Percentiles rank a stretch among this genome's conserved stretches.
Evolutionary conservation across 2,113 vertebrate genomes (phyloP).

Genomic region (Nothobranchius kuhntae): DNA sequence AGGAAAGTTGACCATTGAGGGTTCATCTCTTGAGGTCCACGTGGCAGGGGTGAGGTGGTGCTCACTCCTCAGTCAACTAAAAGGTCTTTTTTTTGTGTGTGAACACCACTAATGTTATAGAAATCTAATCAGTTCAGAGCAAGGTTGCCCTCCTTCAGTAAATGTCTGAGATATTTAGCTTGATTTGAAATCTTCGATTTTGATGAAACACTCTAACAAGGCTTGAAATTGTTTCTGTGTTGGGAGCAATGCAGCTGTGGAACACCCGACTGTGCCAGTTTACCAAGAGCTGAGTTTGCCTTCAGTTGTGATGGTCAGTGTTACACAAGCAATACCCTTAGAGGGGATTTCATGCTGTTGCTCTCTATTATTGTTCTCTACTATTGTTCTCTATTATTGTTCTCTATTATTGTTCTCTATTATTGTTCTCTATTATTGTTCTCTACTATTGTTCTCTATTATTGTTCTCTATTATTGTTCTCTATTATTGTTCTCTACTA

Average conservation of each 20-base stretch:
- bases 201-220: not conserved
- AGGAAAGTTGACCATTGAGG: too few species aligned
- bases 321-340: not conserved
- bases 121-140: not conserved
- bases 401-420: not conserved
- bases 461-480: not conserved
- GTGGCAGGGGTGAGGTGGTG: too few species aligned
- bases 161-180: not conserved
- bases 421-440: not conserved
- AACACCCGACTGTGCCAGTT: not conserved
- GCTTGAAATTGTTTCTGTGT: not conserved
- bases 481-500: not conserved
- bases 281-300: conserved; percentile 15
- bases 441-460: not conserved
- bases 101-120: not conserved
- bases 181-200: not conserved
- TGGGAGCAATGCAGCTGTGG: not conserved
- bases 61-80: too few species aligned
- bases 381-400: not conserved
- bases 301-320: conserved; percentile 7
- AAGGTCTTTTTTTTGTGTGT: not conserved
- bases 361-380: not conserved
- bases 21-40: too few species aligned
- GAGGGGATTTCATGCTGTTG: not conserved
- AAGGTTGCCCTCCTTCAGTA: not conserved